Base-by-base conservation (phyloP, 2,888 invertebrate genomes). In the Cheilosia vulpina region DNA sequence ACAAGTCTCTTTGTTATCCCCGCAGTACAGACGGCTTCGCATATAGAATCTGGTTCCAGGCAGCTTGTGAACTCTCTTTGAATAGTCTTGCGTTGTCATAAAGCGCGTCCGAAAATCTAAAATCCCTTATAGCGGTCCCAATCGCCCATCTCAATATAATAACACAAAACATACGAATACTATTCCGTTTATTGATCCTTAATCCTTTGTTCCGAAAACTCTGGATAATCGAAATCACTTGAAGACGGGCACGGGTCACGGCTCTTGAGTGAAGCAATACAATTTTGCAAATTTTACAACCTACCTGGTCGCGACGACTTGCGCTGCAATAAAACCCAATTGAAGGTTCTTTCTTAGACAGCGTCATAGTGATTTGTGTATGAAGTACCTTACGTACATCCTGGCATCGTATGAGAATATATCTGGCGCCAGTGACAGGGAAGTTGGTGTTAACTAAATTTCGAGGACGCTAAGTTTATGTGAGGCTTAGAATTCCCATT, bases 141-240 rank as follows among this genome's bases (percentile, higher is more conserved):
- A 13, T 24, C 13, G 52, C 21, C 52, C 52, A 52, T 24, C 52
- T 24, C 27, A 52, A 52, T 52, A 27, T 31, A 11, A 27, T 31
- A 11, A 21, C 52, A 24, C 24, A 15, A 5, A 21, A n/a, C n/a
- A n/a, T n/a, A n/a, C n/a, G n/a, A n/a, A 52, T 19, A 47, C 19
- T 47, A 47, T 19, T 17, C 17, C 4, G 9, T 17, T 17, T 45
- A 45, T 17, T 15, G 5, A 17, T n/a, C 4, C 11, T 50, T 11
- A 24, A 4, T 13, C 15, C 13, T 13, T 52, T 52, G 52, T 52
- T 24, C 6, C 13, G 15, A 15, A 27, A 52, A 52, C 52, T 24
- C 52, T 52, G 24, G 52, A 52, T 52, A 15, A 52, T 52, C 52
- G 52, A 52, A 52, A 27, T 52, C 52, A 52, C 24, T 52, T 27